Evolutionary conservation across 2,797 vertebrate species (phyloP).

Genomic region (Emys orbicularis): DNA sequence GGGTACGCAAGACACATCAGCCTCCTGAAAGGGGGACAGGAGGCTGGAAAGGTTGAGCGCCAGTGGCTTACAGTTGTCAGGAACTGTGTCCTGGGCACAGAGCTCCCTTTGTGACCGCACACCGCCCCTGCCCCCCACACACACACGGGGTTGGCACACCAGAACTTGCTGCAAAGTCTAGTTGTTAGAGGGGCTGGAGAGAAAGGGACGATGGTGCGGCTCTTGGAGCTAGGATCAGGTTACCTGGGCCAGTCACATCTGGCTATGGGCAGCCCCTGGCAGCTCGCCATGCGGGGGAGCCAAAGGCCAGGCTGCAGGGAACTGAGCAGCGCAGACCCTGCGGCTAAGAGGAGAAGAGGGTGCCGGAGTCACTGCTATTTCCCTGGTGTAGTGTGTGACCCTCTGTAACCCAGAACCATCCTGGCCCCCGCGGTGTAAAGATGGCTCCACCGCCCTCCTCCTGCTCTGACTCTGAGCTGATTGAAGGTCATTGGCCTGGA

Average conservation of each 20-base stretch:
- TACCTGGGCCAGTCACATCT: not conserved
- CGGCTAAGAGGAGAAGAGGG: too few relatives aligned
- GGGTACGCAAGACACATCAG: too few relatives aligned
- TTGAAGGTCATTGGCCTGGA: not conserved
- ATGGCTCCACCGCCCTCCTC: not conserved
- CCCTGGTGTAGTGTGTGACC: fast-evolving
- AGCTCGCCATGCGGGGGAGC: fast-evolving
- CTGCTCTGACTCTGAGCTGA: not conserved
- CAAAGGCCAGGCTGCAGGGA: not conserved
- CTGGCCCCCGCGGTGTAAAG: not conserved
- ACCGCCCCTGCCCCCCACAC: fast-evolving
- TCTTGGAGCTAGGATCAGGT: not conserved
- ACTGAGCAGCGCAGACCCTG: not conserved
- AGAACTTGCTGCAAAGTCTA: not conserved
- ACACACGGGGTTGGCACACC: not conserved
- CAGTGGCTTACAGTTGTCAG: too few relatives aligned
- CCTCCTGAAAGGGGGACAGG: too few relatives aligned
- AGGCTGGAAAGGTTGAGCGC: too few relatives aligned
- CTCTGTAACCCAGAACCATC: not conserved
- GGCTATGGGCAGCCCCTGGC: not conserved
- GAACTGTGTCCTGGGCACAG: too few relatives aligned
- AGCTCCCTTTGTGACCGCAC: too few relatives aligned
- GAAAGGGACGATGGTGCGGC: too few relatives aligned
- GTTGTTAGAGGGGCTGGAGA: not conserved
- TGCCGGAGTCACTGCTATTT: not conserved